Conservation (phyloP, 1,140 invertebrate species). For the Papilio xuthus region DNA sequence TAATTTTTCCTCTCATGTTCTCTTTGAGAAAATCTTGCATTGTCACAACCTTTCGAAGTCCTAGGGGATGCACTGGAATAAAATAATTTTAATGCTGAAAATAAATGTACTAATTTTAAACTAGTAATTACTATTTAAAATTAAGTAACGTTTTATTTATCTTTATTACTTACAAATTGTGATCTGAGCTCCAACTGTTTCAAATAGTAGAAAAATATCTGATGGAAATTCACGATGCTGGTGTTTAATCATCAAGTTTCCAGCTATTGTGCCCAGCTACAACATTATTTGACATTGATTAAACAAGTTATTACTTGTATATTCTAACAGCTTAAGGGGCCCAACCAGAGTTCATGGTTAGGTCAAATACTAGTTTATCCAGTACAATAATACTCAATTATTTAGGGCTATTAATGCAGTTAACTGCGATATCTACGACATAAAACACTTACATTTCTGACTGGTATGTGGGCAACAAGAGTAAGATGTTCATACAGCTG, state of each 20-base stretch:
- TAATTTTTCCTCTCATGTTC: constrained; percentile 85
- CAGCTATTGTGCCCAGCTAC: constrained; percentile 86
- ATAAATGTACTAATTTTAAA: not conserved
- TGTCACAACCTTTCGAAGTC: constrained; percentile 53
- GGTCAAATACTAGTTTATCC: not conserved
- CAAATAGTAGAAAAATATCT: constrained; percentile 87
- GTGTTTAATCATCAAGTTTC: constrained; percentile 90
- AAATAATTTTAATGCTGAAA: not conserved
- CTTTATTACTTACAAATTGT: constrained; percentile 80
- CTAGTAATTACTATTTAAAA: not conserved
- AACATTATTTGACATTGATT: not conserved
- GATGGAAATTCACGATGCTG: constrained; percentile 86
- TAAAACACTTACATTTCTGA: constrained; percentile 83
- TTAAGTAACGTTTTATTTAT: not conserved
- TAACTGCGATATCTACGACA: too few relatives aligned
- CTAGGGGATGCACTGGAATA: constrained; percentile 16
- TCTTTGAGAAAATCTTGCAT: constrained; percentile 82
- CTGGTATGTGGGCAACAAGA: constrained; percentile 84
- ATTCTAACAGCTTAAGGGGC: not conserved
- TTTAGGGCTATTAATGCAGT: too few relatives aligned
- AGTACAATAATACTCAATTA: constrained; percentile 10
- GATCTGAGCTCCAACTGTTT: constrained; percentile 84
- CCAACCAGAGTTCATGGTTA: too few relatives aligned
- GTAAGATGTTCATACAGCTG: constrained; percentile 84
- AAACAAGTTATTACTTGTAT: not conserved